A percentile compares a stretch with the other conserved stretches of the same genome.
phyloP scores from a whole-genome alignment of 2,888 invertebrate genomes.

The Congeria kusceri region DNA sequence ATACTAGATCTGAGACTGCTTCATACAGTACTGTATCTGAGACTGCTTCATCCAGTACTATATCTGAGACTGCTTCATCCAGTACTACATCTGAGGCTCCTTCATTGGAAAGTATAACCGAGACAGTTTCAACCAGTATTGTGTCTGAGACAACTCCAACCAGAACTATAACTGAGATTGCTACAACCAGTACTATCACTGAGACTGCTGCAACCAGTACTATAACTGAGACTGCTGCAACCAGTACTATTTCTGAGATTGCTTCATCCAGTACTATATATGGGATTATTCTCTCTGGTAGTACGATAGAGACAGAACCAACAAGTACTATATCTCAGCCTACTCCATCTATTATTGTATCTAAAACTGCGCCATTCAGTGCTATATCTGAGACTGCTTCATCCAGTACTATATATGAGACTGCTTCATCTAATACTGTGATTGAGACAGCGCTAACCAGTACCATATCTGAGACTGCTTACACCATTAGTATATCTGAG shows the following conservation, averaged over 20 bases:
- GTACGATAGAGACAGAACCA: background rate
- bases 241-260: background rate
- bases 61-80: background rate
- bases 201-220: background rate
- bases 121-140: background rate
- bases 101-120: background rate
- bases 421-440: background rate
- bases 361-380: background rate
- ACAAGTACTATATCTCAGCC: too few relatives aligned
- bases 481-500: background rate
- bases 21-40: too few relatives aligned
- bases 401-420: background rate
- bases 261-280: background rate
- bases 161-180: background rate
- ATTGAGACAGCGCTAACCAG: background rate
- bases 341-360: background rate
- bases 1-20: too few relatives aligned
- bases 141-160: background rate
- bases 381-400: background rate
- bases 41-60: too few relatives aligned
- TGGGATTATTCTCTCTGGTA: background rate
- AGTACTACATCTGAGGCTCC: background rate
- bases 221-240: background rate
- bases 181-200: slow-evolving; percentile 4
- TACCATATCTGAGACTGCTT: background rate